phyloP scores from a whole-genome alignment of 2,113 vertebrate genomes.

The Balaenoptera acutorostrata region DNA sequence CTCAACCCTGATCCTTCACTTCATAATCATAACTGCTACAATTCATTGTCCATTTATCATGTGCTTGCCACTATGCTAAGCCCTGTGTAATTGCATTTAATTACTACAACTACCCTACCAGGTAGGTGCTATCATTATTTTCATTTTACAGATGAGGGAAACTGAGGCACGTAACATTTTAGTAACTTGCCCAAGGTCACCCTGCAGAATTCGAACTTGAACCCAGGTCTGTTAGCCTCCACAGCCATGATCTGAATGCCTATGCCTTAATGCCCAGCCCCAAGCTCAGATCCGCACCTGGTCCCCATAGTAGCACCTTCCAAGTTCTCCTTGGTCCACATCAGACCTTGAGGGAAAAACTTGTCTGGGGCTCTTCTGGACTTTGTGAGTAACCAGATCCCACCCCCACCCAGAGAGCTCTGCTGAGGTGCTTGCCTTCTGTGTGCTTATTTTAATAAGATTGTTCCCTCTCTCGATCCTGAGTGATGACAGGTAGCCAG shows the following conservation, averaged over 20 bases:
- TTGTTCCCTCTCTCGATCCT: not conserved
- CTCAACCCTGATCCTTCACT: not conserved
- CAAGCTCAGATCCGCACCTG: not conserved
- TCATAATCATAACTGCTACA: not conserved
- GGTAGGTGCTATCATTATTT: not conserved
- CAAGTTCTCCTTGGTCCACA: not conserved
- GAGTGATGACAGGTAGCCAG: not conserved
- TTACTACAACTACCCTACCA: not conserved
- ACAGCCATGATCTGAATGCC: not conserved
- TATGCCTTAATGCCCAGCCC: not conserved
- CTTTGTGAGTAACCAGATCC: not conserved
- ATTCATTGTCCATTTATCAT: not conserved
- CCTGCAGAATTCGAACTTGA: not conserved
- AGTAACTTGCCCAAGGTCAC: not conserved
- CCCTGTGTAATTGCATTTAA: not conserved
- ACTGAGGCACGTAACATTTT: not conserved
- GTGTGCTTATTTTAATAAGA: conserved; percentile 40
- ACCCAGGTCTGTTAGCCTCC: not conserved
- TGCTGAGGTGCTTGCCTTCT: not conserved
- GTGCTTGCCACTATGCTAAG: not conserved
- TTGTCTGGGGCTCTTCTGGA: not conserved
- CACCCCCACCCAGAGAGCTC: not conserved
- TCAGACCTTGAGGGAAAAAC: not conserved
- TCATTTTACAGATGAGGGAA: not conserved
- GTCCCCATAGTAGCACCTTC: not conserved